Evolutionary conservation across 2,113 vertebrate species (phyloP).

Genomic region (Halichoerus grypus): DNA sequence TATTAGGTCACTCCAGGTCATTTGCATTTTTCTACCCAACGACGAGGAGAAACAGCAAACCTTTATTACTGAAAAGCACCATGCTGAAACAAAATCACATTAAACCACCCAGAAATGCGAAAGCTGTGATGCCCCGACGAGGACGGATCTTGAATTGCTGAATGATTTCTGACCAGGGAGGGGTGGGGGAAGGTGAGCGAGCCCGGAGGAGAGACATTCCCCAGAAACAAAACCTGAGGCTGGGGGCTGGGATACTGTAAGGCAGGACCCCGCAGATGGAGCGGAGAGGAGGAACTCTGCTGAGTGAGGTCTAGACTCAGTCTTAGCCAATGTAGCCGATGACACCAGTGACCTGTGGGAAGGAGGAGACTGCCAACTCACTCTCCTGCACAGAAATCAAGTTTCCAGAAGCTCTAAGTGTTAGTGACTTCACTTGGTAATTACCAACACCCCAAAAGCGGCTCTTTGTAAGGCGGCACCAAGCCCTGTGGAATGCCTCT

Average conservation of each 20-base stretch:
- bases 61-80: not conserved
- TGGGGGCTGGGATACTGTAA: not conserved
- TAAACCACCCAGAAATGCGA: not conserved
- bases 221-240: not conserved
- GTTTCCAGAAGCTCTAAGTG: constrained; percentile 11
- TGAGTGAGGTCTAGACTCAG: not conserved
- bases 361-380: not conserved
- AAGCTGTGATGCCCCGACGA: not conserved
- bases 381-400: not conserved
- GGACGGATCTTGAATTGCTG: not conserved
- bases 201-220: not conserved
- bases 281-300: not conserved
- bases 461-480: not conserved
- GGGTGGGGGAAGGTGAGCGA: no score
- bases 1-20: not conserved
- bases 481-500: constrained; percentile 73
- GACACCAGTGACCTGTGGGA: not conserved
- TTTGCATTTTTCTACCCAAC: not conserved
- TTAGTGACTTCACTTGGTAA: constrained; percentile 56
- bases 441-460: constrained; percentile 38
- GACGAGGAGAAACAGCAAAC: not conserved
- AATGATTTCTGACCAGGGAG: not conserved
- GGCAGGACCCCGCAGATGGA: not conserved
- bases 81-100: not conserved
- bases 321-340: not conserved